A percentile compares a stretch with the other conserved stretches of the same genome.
Conservation (phyloP, 2,888 invertebrate genomes). For the Hybos culiciformis region DNA sequence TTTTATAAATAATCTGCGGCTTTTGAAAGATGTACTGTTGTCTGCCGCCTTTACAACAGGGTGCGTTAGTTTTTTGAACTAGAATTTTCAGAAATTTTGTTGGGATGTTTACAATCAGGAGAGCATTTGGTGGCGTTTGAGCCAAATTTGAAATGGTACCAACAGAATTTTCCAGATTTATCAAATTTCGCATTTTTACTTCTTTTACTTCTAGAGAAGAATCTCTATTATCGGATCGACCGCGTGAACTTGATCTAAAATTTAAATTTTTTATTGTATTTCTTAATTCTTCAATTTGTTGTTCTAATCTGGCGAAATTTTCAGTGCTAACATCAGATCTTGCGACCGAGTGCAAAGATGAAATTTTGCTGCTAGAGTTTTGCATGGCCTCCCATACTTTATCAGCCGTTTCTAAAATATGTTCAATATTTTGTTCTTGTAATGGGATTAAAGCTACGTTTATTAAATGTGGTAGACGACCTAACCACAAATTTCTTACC, state of each 20-base stretch:
- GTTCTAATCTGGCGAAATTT: not conserved
- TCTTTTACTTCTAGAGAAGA: not conserved
- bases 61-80: not conserved
- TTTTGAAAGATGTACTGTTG: not conserved
- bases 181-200: no score
- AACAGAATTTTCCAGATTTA: no score
- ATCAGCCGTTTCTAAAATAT: not conserved
- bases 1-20: not conserved
- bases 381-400: not conserved
- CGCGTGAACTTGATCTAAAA: not conserved
- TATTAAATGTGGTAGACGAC: not conserved
- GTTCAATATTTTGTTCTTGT: not conserved
- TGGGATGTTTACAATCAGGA: not conserved
- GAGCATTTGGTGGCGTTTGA: not conserved
- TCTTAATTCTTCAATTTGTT: not conserved
- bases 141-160: not conserved
- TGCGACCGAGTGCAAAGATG: no score
- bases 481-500: not conserved
- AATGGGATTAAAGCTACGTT: not conserved
- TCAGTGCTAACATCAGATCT: not conserved
- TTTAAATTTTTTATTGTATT: not conserved
- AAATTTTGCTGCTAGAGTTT: not conserved
- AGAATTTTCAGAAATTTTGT: not conserved
- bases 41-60: not conserved
- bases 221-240: not conserved